These are phyloP conservation scores for Eupelmus urozonus DNA, from an alignment of 2,888 invertebrate species.

Conservation along the genomic window DNA sequence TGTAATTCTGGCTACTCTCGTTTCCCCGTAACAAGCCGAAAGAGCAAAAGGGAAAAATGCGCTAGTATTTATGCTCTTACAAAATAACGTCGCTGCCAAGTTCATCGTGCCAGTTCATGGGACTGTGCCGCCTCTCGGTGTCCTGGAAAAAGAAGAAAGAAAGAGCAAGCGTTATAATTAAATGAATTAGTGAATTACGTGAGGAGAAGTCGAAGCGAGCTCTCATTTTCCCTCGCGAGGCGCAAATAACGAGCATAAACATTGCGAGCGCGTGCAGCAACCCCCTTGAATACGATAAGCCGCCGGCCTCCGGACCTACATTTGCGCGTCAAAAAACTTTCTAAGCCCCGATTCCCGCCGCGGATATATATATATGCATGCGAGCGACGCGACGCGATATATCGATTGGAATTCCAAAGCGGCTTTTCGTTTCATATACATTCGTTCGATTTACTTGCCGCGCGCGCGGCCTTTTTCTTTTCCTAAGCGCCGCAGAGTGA, in stretches of 20 bases:
- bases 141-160: constrained; percentile 63
- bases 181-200: constrained; percentile 52
- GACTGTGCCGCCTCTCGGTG: constrained; percentile 65
- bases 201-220: constrained; percentile 35
- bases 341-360: constrained; percentile 22
- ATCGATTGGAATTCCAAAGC: constrained; percentile 30
- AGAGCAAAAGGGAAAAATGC: neutral
- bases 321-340: constrained; percentile 43
- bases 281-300: neutral
- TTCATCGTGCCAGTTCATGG: constrained; percentile 72
- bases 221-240: constrained; percentile 27
- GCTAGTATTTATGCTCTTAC: constrained; percentile 57
- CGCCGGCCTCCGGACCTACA: constrained; percentile 21
- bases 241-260: too few relatives aligned
- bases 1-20: neutral
- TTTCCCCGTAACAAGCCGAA: neutral
- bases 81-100: constrained; percentile 62
- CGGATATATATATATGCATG: neutral
- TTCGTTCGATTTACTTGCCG: neutral
- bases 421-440: constrained; percentile 18
- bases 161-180: constrained; percentile 44
- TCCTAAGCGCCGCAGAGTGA: too few relatives aligned
- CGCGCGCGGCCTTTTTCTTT: neutral
- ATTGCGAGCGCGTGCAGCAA: neutral
- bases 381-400: neutral